Evolutionary conservation across 2,113 vertebrate species (phyloP), one percentile per base, ranked within the genome.

Genomic region (Carassius carassius): DNA sequence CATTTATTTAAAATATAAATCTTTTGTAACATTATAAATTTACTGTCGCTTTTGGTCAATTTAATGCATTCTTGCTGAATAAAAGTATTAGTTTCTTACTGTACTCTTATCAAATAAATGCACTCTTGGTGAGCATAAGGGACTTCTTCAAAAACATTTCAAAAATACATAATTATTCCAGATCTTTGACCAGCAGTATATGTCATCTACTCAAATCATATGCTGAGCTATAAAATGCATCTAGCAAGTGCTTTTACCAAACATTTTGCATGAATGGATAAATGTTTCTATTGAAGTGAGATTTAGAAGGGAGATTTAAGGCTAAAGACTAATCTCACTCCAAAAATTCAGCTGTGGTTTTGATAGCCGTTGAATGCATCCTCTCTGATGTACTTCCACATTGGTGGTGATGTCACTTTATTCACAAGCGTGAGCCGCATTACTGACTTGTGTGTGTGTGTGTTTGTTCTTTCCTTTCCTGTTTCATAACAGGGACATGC

Each of bases 401-500:
- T 60, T 25, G 5, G 16, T 1, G 1, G 11, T 72, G 29, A 19
- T 70, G 77, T 65, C 56, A 76, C 9, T 47, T 41, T 56, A 54
- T 74, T 56, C 58, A 41, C 19, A 41, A 44, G 35, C 37, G 0
- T 12, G 35, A 44, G 69, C 69, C 2, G 14, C 23, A 21, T n/a
- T 51, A 23, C 73, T 29, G n/a, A 82, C 44, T 13, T 35, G 11
- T 44, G 17, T 75, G 67, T 41, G 37, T 37, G 35, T 69, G 65
- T 69, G 32, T 5, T 72, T 75, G 9, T 60, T 85, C n/a, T 58
- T 49, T 13, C n/a, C 4, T 56, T 41, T 41, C 37, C 3, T 69
- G 19, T 63, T 67, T 56, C 51, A 23, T 76, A 69, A 2, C 74
- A 99, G 98, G 98, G 98, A 49, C 98, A 99, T 0, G 96, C 94